These are phyloP conservation scores for Propithecus perrieri DNA, from an alignment of 2,797 vertebrate species.

Conservation along the genomic window DNA sequence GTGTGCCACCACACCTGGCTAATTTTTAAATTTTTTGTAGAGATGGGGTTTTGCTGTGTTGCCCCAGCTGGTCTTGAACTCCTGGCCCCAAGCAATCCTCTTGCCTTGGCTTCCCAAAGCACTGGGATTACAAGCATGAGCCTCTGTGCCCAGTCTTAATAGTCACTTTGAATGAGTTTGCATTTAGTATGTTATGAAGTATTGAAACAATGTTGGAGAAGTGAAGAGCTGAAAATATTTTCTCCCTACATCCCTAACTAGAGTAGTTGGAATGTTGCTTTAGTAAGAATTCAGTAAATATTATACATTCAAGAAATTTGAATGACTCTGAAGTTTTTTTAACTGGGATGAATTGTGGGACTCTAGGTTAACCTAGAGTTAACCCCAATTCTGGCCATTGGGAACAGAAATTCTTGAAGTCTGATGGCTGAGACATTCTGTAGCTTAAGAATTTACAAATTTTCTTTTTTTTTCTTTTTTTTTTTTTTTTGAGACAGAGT, in stretches of 20 bases:
- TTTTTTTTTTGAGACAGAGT: too few species aligned
- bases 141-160: neutral
- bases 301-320: neutral
- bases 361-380: neutral
- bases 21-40: neutral
- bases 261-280: slow-evolving; percentile 4
- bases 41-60: neutral
- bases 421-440: neutral
- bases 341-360: neutral
- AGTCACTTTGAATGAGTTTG: slow-evolving; percentile 21
- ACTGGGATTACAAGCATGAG: neutral
- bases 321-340: slow-evolving; percentile 45
- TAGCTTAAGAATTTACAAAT: neutral
- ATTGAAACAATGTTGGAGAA: neutral
- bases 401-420: neutral
- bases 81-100: neutral
- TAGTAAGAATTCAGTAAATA: slow-evolving; percentile 19
- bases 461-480: neutral
- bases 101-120: neutral
- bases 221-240: slow-evolving; percentile 11
- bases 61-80: neutral
- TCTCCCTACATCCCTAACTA: slow-evolving; percentile 2
- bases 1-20: too few species aligned
- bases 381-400: neutral
- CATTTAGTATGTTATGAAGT: slow-evolving; percentile 5